A percentile compares a stretch with the other conserved stretches of the same genome.
These are phyloP conservation scores for Pandemis cinnamomeana DNA, from an alignment of 2,888 invertebrate genomes.

Conservation along the genomic window DNA sequence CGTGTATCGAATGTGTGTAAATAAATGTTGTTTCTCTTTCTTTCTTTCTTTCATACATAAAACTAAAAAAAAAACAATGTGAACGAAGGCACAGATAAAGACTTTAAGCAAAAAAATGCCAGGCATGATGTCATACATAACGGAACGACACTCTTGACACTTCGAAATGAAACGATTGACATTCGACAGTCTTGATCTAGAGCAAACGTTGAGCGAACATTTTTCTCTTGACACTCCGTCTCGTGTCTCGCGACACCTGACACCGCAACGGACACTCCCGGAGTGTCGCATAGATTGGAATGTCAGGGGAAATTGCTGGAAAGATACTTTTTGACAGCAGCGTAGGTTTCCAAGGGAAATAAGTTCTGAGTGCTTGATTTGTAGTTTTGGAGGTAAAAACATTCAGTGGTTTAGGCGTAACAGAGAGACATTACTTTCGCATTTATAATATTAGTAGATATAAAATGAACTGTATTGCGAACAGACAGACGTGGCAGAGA, in stretches of 20 bases:
- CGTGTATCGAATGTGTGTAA: no score
- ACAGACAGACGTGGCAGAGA: no score
- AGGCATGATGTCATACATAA: background rate
- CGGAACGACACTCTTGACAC: background rate
- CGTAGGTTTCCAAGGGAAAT: background rate
- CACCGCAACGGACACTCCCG: slow-evolving; percentile 24
- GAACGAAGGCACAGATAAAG: no score
- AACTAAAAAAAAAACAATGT: no score
- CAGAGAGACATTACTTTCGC: no score
- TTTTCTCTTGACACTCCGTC: slow-evolving; percentile 19
- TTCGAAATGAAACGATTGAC: background rate
- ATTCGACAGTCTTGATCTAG: slow-evolving; percentile 8
- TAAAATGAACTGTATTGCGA: no score
- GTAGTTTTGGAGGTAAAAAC: background rate
- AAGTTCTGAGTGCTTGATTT: background rate
- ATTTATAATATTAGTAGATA: no score
- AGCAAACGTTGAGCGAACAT: slow-evolving; percentile 7
- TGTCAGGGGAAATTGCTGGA: slow-evolving; percentile 18
- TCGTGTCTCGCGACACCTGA: slow-evolving; percentile 21
- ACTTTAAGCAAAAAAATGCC: no score
- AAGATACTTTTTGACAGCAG: slow-evolving; percentile 4
- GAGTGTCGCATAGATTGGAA: slow-evolving; percentile 24
- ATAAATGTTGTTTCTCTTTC: no score
- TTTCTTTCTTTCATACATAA: no score
- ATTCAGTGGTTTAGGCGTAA: no score